Evolutionary conservation across 2,113 vertebrate genomes (phyloP).

Genomic region (Cyprichromis sp.): DNA sequence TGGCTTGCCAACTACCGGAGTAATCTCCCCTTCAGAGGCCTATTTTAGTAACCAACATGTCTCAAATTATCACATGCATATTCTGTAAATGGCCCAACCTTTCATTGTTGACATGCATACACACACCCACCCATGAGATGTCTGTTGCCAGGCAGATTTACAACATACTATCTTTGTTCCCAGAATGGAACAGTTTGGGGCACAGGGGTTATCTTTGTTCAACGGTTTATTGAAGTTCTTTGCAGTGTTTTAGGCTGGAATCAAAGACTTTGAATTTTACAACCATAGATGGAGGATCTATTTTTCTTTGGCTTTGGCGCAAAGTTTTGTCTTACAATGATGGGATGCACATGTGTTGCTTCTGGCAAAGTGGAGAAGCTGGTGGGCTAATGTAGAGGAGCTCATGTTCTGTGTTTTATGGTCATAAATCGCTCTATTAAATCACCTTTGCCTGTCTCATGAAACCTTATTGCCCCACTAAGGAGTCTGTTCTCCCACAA

Average conservation of each 20-base stretch:
- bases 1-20: constrained; percentile 20
- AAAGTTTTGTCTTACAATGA: constrained; percentile 5
- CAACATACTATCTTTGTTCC: constrained; percentile 28
- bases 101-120: constrained; percentile 49
- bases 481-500: neutral
- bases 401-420: constrained; percentile 14
- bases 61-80: constrained; percentile 53
- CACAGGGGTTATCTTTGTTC: constrained; percentile 16
- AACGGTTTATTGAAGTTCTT: neutral
- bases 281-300: neutral
- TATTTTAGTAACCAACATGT: constrained; percentile 40
- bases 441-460: constrained; percentile 38
- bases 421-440: constrained; percentile 45
- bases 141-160: constrained; percentile 56
- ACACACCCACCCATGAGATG: constrained; percentile 21
- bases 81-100: constrained; percentile 45
- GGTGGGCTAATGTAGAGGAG: neutral
- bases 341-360: constrained; percentile 31
- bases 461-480: constrained; percentile 20
- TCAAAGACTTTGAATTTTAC: constrained; percentile 28
- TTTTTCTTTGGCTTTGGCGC: neutral
- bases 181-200: constrained; percentile 22
- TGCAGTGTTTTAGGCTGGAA: constrained; percentile 3
- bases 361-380: neutral
- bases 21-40: constrained; percentile 30